These are phyloP conservation scores for Numenius phaeopus DNA, from an alignment of 2,797 vertebrate genomes.

Conservation along the genomic window DNA sequence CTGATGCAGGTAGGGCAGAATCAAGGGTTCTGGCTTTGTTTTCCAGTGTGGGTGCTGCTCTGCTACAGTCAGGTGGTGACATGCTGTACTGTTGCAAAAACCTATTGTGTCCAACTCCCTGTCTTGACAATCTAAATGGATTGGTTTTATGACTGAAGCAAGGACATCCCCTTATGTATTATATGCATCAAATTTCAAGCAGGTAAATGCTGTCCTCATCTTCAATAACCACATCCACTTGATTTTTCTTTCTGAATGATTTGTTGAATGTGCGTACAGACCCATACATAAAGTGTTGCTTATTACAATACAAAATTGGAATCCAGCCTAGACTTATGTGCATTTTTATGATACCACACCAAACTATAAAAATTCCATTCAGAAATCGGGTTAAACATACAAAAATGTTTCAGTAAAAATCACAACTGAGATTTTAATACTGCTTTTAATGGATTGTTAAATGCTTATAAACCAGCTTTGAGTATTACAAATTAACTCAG, in stretches of 20 bases:
- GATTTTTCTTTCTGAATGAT: conserved; percentile 67
- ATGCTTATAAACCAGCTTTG: conserved; percentile 74
- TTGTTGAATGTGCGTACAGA: conserved; percentile 53
- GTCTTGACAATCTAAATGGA: conserved; percentile 55
- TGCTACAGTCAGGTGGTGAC: not conserved
- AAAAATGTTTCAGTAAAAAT: conserved; percentile 31
- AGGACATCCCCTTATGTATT: conserved; percentile 61
- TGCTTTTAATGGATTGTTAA: conserved; percentile 59
- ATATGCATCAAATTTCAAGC: conserved; percentile 67
- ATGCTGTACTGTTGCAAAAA: not conserved
- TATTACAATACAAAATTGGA: conserved; percentile 64
- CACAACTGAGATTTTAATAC: conserved; percentile 18
- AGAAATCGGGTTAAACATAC: conserved; percentile 61
- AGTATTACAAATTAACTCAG: conserved; percentile 77
- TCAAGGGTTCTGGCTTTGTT: not conserved
- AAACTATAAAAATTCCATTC: conserved; percentile 60
- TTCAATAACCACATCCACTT: conserved; percentile 68
- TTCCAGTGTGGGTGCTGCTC: not conserved
- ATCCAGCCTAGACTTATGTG: conserved; percentile 46
- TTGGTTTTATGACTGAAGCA: conserved; percentile 63
- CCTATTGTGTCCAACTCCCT: not conserved
- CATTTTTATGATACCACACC: conserved; percentile 55
- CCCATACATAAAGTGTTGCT: conserved; percentile 58
- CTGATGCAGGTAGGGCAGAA: not conserved
- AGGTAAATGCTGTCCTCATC: conserved; percentile 62